A percentile compares a stretch with the other conserved stretches of the same genome.
phyloP scores from a whole-genome alignment of 2,888 invertebrate species.

The Diaperis boleti region DNA sequence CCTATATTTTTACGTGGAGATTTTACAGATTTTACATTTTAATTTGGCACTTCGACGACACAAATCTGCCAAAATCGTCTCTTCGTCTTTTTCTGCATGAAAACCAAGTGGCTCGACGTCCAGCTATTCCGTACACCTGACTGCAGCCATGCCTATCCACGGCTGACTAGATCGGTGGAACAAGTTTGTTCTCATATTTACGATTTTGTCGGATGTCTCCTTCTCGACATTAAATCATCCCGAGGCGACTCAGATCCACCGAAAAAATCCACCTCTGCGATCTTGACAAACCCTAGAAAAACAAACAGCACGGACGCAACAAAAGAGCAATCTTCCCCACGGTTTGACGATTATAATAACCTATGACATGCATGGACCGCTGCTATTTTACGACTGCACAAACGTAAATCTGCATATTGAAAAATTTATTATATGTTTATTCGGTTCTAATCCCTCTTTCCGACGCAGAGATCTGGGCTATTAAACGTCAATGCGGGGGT shows the following conservation, averaged over 20 bases:
- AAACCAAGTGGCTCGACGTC: too few relatives aligned
- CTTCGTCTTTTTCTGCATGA: too few relatives aligned
- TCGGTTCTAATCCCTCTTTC: constrained; percentile 3
- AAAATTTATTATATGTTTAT: neutral
- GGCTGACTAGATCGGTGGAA: constrained; percentile 57
- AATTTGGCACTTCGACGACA: too few relatives aligned
- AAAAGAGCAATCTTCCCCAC: constrained; percentile 1
- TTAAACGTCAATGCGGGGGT: neutral
- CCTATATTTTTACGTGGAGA: too few relatives aligned
- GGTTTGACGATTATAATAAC: constrained; percentile 17
- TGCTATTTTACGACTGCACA: constrained; percentile 20
- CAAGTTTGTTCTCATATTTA: constrained; percentile 57
- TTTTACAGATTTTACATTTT: too few relatives aligned
- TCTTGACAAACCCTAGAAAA: constrained; percentile 1
- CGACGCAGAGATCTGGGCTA: neutral
- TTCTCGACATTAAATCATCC: constrained; percentile 51
- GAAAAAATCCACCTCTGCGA: constrained; percentile 8
- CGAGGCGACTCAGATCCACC: constrained; percentile 32
- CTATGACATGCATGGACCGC: constrained; percentile 27
- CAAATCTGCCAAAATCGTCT: too few relatives aligned
- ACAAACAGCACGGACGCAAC: neutral
- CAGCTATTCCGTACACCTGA: constrained; percentile 29
- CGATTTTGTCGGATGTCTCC: constrained; percentile 55
- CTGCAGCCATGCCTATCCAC: constrained; percentile 35
- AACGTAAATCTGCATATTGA: constrained; percentile 27